Base-by-base conservation (phyloP, 2,113 vertebrate species). In the Puntigrus tetrazona region DNA sequence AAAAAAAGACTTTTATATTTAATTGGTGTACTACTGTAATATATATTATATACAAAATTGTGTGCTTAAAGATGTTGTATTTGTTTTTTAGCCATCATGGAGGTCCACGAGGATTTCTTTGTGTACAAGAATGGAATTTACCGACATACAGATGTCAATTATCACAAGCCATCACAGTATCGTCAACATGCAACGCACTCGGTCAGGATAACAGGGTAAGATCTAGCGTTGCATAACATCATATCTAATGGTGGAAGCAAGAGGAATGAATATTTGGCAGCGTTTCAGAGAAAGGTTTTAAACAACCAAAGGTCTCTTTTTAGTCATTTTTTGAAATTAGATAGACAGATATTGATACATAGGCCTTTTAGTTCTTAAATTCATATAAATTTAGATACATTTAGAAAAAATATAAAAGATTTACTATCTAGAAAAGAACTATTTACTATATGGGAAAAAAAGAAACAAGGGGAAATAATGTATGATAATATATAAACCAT, bases 61-160 rank as follows among this genome's bases (percentile, higher is more conserved):
- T 55, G 52, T 67, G 31, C 20, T 85, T 83, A 52, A 73, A 82
- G n/a, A 38, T 83, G 69, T 78, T 4, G 10, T 70, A 27, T 82
- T 59, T 77, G 20, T 83, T 86, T 50, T 85, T 1, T 94, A 99
- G 97, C 97, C 52, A 96, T 99, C 89, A 95, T 99, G 96, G 97
- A 99, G 87, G 97, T 99, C 61, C 96, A 99, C 0, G 98, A 99
- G 90, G 98, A 99, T 90, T 98, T 99, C 94, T 99, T 99, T 92
- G 91, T 96, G 88, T 99, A 99, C 89, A 92, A 94, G 90, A 93
- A 91, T 0, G 98, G 98, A 74, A 94, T 99, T 92, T 99, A 98
- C 78, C 95, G 94, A 77, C 97, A 98, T 93, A 96, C 95, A 0
- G 94, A 96, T 0, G 94, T 96, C 90, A 97, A 94, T 22, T 89